Evolutionary conservation across 64 coral and sea anemone genomes (phyloP).

Genomic region (Montipora foliosa): DNA sequence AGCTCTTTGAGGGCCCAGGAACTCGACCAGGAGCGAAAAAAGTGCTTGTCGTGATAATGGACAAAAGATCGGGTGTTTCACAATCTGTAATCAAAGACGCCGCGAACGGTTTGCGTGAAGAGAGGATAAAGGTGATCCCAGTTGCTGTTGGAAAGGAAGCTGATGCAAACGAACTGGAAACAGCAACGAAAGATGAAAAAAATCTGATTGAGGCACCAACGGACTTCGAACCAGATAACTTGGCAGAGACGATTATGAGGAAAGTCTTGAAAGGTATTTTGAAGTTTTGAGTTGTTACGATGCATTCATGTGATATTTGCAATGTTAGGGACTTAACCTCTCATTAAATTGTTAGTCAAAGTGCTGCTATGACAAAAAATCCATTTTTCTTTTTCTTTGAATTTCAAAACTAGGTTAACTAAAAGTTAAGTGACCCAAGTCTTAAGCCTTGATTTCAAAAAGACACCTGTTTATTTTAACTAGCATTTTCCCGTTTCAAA

Average conservation of each 20-base stretch:
- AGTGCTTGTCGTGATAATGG: conserved; percentile 73
- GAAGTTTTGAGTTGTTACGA: not conserved
- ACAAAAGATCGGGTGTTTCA: conserved; percentile 74
- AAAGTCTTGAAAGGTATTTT: conserved; percentile 56
- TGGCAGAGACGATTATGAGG: conserved; percentile 73
- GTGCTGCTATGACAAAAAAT: too few species aligned
- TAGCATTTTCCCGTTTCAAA: too few species aligned
- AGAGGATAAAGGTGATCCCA: conserved; percentile 69
- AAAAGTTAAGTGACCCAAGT: too few species aligned
- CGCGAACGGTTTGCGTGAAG: conserved; percentile 43
- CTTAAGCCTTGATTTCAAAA: too few species aligned
- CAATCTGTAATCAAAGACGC: conserved; percentile 21
- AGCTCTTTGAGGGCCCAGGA: conserved; percentile 23
- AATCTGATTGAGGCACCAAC: conserved; percentile 74
- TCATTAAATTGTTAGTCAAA: too few species aligned
- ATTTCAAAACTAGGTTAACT: too few species aligned
- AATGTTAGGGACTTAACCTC: too few species aligned
- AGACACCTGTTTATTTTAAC: too few species aligned
- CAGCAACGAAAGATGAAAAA: conserved; percentile 45
- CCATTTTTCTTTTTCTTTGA: too few species aligned
- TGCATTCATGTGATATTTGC: not conserved
- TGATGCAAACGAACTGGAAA: conserved; percentile 50
- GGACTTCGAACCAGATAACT: conserved; percentile 49
- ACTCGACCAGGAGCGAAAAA: conserved; percentile 21
- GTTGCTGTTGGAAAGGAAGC: conserved; percentile 74